phyloP scores from a whole-genome alignment of 2,113 vertebrate species.

The Sorex araneus region DNA sequence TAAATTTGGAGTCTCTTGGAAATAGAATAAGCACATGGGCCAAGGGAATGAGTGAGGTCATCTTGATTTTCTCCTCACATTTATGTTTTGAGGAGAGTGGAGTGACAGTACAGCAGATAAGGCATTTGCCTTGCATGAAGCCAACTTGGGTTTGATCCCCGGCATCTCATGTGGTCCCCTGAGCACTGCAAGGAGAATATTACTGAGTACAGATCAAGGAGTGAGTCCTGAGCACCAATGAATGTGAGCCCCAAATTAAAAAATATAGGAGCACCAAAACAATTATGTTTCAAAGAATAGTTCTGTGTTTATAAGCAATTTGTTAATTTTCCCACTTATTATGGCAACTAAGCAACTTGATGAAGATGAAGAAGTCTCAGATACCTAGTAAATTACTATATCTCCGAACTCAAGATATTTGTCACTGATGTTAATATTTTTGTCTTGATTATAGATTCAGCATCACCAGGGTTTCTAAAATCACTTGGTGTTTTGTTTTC shows the following conservation, averaged over 20 bases:
- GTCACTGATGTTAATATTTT: neutral
- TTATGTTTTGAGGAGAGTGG: neutral
- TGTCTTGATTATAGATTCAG: slow-evolving; percentile 15
- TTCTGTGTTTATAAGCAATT: neutral
- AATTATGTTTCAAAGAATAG: neutral
- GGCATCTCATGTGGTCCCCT: no score
- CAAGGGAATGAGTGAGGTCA: neutral
- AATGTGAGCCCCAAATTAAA: no score
- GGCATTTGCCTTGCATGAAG: no score
- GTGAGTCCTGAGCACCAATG: no score
- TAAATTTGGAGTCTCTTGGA: neutral
- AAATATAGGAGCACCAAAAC: no score
- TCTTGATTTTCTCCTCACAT: neutral
- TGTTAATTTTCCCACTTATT: slow-evolving; percentile 39
- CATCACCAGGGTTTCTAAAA: neutral
- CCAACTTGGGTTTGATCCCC: no score
- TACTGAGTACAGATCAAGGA: no score
- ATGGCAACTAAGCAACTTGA: slow-evolving; percentile 15
- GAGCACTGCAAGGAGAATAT: no score
- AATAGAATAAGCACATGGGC: neutral
- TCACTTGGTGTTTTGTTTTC: neutral
- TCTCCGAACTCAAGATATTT: neutral
- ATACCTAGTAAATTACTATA: neutral
- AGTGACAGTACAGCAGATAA: no score
- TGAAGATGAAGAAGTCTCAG: slow-evolving; percentile 28